Base-by-base conservation (phyloP, 2,888 invertebrate genomes). In the Ashinkailepas kermadecensis region DNA sequence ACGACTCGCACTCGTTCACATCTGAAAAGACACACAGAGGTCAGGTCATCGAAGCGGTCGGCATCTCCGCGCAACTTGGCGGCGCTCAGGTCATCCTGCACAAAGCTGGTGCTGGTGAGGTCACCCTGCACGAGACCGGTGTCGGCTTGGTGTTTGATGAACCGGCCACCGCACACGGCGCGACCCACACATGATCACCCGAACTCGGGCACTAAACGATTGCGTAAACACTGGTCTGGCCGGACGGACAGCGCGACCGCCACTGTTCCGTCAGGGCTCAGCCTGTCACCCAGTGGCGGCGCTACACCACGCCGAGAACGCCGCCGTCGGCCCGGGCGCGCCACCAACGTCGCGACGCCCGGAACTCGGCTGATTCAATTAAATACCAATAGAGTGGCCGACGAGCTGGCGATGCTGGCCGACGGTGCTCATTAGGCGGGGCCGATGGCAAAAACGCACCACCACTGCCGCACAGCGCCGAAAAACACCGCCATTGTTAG, bases 1-100 rank as follows among this genome's bases (percentile, higher is more conserved):
- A 91, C 81, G 91, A 90, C 85, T 92, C 92, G 87, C 94, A 94
- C 86, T 93, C 93, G 87, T 93, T 92, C 86, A 93, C 91, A 87
- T 93, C 93, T 93, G 88, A 21, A 59, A 59, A 59, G 15, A 15
- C 12, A 11, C 11, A 15, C 59, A 13, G 15, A 7, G 59, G 59
- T 59, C 59, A 59, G 59, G 59, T 15, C 59, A 59, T 0, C 39
- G 39, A 39, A 39, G 39, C 39, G 39, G 39, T 39, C 39, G 39
- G 39, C 39, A 39, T 4, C 39, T 39, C 39, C 39, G 39, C 39
- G 39, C 39, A 39, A 39, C 39, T 39, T 1, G 39, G 39, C 39
- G 39, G 39, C 39, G 39, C 39, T 39, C 39, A 39, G 39, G 39
- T 39, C 39, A 39, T 39, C 39, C 39, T 39, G 39, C 39, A 39